These are phyloP conservation scores for Panurus biarmicus DNA, from an alignment of 2,113 vertebrate species.

Conservation along the genomic window DNA sequence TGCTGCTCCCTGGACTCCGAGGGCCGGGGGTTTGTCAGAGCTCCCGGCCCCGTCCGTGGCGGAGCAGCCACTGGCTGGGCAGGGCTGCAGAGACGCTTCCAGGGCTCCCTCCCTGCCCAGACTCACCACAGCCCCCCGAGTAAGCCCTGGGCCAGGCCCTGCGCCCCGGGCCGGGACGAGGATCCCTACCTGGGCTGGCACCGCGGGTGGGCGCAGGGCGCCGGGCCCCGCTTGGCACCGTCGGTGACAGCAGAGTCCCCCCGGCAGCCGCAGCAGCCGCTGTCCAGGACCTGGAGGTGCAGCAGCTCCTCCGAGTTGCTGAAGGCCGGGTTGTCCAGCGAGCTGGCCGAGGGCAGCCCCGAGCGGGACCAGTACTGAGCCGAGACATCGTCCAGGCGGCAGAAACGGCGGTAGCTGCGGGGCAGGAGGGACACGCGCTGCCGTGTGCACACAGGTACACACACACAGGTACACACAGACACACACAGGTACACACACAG, in stretches of 20 bases:
- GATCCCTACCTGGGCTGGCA: background rate
- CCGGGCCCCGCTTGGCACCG: background rate
- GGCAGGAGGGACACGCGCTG: accelerated
- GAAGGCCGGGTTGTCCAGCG: slow-evolving; percentile 82
- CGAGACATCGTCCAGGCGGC: slow-evolving; percentile 85
- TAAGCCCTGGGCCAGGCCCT: accelerated
- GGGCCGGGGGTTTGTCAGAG: background rate
- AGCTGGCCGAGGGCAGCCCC: slow-evolving; percentile 71
- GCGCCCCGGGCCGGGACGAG: accelerated
- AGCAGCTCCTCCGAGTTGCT: slow-evolving; percentile 82
- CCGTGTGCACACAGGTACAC: background rate
- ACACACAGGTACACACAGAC: too few relatives aligned
- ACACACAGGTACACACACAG: too few relatives aligned
- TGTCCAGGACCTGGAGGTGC: slow-evolving; percentile 75
- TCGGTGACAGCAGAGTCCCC: slow-evolving; percentile 38
- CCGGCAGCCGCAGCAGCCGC: slow-evolving; percentile 69
- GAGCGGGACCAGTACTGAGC: slow-evolving; percentile 81
- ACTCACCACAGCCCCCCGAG: accelerated
- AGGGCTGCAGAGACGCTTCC: background rate
- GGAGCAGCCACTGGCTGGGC: background rate
- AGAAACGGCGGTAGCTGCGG: slow-evolving; percentile 82
- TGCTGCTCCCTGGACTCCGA: accelerated
- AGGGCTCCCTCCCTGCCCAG: background rate
- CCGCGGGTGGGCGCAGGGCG: accelerated
- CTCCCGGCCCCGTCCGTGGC: accelerated